phyloP scores from a whole-genome alignment of 2,888 invertebrate genomes.

The Caenorhabditis parvicauda region DNA sequence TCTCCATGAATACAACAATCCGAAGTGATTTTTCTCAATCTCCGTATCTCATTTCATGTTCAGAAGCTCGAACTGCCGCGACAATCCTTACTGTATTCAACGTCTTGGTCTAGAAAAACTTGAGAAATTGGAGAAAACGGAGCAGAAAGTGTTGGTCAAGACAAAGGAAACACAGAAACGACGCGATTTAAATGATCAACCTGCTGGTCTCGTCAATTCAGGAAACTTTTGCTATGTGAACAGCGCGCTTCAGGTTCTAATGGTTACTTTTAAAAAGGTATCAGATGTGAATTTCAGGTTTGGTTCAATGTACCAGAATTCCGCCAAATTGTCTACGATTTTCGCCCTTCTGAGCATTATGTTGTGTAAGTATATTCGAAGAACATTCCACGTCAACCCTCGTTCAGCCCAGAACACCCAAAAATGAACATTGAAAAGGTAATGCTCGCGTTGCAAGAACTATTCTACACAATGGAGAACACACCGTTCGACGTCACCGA shows the following conservation, averaged over 20 bases:
- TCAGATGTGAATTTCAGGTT: constrained; percentile 29
- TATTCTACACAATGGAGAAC: constrained; percentile 53
- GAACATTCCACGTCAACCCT: too few relatives aligned
- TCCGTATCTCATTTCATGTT: neutral
- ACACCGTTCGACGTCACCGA: constrained; percentile 54
- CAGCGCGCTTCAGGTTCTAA: constrained; percentile 60
- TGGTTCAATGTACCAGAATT: constrained; percentile 60
- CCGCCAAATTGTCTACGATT: constrained; percentile 58
- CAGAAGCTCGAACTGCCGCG: constrained; percentile 39
- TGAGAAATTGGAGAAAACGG: constrained; percentile 55
- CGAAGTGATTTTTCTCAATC: constrained; percentile 31
- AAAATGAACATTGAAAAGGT: constrained; percentile 51
- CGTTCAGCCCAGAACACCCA: constrained; percentile 26
- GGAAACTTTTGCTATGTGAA: constrained; percentile 61
- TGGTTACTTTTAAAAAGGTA: too few relatives aligned
- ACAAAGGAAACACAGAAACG: constrained; percentile 28
- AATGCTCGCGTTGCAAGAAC: constrained; percentile 51
- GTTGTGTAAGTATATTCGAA: constrained; percentile 11
- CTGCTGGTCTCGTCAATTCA: constrained; percentile 52
- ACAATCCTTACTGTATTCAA: constrained; percentile 54
- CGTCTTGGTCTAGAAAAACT: constrained; percentile 57
- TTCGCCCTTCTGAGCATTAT: constrained; percentile 36
- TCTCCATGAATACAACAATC: constrained; percentile 39
- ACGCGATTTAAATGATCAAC: constrained; percentile 44
- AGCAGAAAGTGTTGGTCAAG: too few relatives aligned